A percentile compares a stretch with the other conserved stretches of the same genome.
Conservation (phyloP, 2,113 vertebrate genomes). For the Calyptommatus sinebrachiatus region DNA sequence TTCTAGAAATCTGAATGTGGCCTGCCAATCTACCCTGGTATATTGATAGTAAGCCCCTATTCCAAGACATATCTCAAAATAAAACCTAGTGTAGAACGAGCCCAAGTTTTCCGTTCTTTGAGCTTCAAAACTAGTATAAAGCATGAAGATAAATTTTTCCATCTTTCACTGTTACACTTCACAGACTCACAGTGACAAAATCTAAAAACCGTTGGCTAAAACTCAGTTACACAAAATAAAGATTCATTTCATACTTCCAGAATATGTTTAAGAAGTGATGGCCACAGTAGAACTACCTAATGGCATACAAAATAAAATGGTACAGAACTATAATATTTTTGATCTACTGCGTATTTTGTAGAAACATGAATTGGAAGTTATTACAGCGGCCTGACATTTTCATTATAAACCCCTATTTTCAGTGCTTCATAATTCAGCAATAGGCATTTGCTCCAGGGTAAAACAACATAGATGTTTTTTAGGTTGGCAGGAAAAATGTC, state of each 20-base stretch:
- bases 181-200: constrained; percentile 14
- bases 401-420: constrained; percentile 23
- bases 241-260: constrained; percentile 7
- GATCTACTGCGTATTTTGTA: constrained; percentile 23
- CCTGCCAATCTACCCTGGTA: too few species aligned
- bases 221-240: constrained; percentile 16
- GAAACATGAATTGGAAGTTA: constrained; percentile 31
- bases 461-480: constrained; percentile 20
- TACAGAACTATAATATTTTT: constrained; percentile 14
- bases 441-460: background rate
- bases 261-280: constrained; percentile 26
- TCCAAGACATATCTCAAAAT: too few species aligned
- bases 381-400: constrained; percentile 33
- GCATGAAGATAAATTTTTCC: background rate
- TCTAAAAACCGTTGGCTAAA: constrained; percentile 15
- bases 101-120: background rate
- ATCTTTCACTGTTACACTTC: constrained; percentile 14
- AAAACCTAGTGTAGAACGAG: too few species aligned
- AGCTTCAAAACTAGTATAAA: background rate
- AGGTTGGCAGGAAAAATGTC: constrained; percentile 15
- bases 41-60: too few species aligned
- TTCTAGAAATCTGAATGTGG: too few species aligned
- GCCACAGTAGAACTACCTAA: background rate
- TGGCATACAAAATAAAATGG: constrained; percentile 20
- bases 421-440: constrained; percentile 35